phyloP scores from a whole-genome alignment of 2,113 vertebrate genomes.

The Menura novaehollandiae region DNA sequence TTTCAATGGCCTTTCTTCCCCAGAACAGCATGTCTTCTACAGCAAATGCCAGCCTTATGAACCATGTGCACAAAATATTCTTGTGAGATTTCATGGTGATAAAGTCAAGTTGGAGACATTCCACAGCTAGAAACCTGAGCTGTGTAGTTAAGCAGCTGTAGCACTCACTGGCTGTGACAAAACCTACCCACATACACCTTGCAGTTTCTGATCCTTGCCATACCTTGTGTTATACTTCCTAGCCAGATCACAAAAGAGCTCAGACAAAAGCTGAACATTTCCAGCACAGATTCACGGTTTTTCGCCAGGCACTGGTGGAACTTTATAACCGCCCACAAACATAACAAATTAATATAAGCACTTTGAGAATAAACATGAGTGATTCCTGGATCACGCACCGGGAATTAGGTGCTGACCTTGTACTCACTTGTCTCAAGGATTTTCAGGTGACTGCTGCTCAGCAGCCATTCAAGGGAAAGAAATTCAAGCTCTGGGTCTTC shows the following conservation, averaged over 20 bases:
- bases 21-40: not conserved
- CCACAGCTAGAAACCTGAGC: not conserved
- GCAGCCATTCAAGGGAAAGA: not conserved
- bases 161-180: not conserved
- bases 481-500: not conserved
- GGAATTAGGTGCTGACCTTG: not conserved
- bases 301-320: not conserved
- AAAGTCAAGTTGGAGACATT: not conserved
- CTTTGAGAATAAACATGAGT: not conserved
- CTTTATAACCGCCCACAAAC: not conserved
- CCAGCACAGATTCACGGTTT: not conserved
- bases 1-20: not conserved
- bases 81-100: not conserved
- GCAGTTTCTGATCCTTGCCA: not conserved
- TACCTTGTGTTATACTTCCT: not conserved
- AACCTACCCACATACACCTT: not conserved
- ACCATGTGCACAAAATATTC: not conserved
- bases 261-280: not conserved
- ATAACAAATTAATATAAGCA: not conserved
- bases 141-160: not conserved
- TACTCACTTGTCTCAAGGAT: not conserved
- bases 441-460: not conserved
- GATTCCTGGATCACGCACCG: not conserved
- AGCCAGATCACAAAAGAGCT: not conserved
- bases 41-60: not conserved